phyloP scores from a whole-genome alignment of 1,140 invertebrate genomes.

The Papilio polytes region DNA sequence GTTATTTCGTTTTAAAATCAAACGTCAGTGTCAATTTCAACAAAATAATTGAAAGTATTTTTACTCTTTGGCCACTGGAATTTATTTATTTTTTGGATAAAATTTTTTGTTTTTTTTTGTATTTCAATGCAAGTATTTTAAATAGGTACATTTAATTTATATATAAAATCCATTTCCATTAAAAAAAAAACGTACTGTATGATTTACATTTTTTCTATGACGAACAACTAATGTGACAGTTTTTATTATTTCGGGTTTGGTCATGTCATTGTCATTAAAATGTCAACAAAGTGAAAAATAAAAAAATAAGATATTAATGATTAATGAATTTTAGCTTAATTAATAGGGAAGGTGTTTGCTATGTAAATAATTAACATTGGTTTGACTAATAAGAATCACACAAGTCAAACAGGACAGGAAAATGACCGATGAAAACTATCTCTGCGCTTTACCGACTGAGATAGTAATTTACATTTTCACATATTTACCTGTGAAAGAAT shows the following conservation, averaged over 20 bases:
- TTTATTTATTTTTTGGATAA: too few relatives aligned
- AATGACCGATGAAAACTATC: conserved; percentile 35
- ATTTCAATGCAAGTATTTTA: too few relatives aligned
- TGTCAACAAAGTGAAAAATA: neutral
- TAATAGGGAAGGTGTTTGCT: neutral
- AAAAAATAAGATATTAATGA: neutral
- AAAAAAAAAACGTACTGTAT: too few relatives aligned
- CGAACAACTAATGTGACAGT: too few relatives aligned
- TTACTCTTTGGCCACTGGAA: too few relatives aligned
- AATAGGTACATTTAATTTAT: too few relatives aligned
- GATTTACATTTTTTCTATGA: too few relatives aligned
- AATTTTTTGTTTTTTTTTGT: too few relatives aligned
- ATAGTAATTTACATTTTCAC: conserved; percentile 60
- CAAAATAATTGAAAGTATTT: too few relatives aligned
- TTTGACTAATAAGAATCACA: neutral
- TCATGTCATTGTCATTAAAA: conserved; percentile 1
- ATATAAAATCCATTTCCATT: too few relatives aligned
- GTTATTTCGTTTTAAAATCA: neutral
- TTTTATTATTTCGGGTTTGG: too few relatives aligned
- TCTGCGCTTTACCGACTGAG: conserved; percentile 58
- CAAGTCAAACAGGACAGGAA: neutral
- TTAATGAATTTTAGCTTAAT: neutral
- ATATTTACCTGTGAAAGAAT: conserved; percentile 54
- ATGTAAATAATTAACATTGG: neutral
- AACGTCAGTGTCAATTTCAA: neutral